Percentiles rank a stretch among this genome's conserved stretches.
Conservation (phyloP, 2,797 vertebrate genomes). For the Capromys pilorides region DNA sequence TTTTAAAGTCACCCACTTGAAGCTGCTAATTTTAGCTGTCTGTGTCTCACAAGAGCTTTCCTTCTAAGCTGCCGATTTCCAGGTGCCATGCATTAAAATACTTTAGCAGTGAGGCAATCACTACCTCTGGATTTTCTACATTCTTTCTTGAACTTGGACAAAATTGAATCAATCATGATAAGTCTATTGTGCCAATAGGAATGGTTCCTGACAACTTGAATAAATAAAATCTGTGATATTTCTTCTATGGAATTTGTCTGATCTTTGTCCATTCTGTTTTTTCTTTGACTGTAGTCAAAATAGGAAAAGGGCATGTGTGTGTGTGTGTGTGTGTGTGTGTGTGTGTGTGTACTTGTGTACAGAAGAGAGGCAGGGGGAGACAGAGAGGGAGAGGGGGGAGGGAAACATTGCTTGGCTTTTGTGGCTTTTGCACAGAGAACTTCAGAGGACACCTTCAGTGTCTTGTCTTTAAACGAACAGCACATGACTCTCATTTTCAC, state of each 20-base stretch:
- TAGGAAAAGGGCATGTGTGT: neutral
- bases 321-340: neutral
- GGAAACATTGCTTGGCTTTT: neutral
- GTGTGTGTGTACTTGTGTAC: neutral
- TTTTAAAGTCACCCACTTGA: conserved; percentile 72
- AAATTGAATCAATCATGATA: neutral
- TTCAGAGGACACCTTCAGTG: neutral
- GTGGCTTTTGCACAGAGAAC: conserved; percentile 59
- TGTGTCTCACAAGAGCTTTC: conserved; percentile 58
- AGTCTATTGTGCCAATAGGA: conserved; percentile 7
- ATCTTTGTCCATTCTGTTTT: conserved; percentile 2
- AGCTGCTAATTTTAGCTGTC: conserved; percentile 72
- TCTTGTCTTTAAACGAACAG: conserved; percentile 35
- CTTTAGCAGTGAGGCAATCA: neutral
- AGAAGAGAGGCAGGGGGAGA: too few species aligned
- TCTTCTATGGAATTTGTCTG: conserved; percentile 11
- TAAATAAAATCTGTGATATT: neutral
- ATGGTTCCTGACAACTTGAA: neutral
- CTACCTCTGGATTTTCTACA: neutral
- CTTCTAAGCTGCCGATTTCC: conserved; percentile 61
- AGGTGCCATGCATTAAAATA: conserved; percentile 58
- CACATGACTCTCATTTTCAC: conserved; percentile 10
- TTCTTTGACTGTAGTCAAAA: conserved; percentile 18
- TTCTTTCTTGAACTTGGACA: conserved; percentile 51
- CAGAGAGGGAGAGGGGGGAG: neutral